A percentile compares a stretch with the other conserved stretches of the same genome.
Evolutionary conservation across 2,888 invertebrate genomes (phyloP).

Genomic region (Nomada lathburiana): DNA sequence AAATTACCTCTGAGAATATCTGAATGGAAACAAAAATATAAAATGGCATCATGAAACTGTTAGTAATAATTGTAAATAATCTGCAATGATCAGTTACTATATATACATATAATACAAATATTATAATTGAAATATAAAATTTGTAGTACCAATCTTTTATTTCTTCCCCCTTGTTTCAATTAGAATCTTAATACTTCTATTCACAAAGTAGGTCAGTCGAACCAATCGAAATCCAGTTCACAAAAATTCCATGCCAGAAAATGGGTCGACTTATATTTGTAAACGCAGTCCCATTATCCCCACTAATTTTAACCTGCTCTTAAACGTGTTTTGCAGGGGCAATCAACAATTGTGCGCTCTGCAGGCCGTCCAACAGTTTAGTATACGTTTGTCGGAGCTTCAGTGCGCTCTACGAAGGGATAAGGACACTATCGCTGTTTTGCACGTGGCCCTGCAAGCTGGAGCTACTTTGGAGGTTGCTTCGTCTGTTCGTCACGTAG

Average conservation of each 20-base stretch:
- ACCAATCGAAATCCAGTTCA: neutral
- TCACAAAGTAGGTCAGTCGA: no score
- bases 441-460: slow-evolving; percentile 85
- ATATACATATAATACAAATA: no score
- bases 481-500: slow-evolving; percentile 86
- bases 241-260: neutral
- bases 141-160: no score
- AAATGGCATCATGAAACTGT: no score
- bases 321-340: slow-evolving; percentile 86
- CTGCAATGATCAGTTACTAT: no score
- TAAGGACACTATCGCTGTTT: slow-evolving; percentile 86
- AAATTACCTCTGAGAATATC: neutral
- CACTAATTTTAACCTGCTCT: neutral
- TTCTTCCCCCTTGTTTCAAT: no score
- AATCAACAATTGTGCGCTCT: slow-evolving; percentile 90
- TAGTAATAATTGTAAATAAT: no score
- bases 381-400: slow-evolving; percentile 90
- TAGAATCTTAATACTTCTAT: no score
- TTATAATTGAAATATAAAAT: no score
- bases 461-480: slow-evolving; percentile 85
- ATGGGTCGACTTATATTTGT: no score
- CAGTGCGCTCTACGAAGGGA: slow-evolving; percentile 91
- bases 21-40: no score
- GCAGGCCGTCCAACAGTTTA: slow-evolving; percentile 91
- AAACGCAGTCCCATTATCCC: no score